These are phyloP conservation scores for Oreortyx pictus DNA, from an alignment of 2,797 vertebrate species.

Conservation along the genomic window DNA sequence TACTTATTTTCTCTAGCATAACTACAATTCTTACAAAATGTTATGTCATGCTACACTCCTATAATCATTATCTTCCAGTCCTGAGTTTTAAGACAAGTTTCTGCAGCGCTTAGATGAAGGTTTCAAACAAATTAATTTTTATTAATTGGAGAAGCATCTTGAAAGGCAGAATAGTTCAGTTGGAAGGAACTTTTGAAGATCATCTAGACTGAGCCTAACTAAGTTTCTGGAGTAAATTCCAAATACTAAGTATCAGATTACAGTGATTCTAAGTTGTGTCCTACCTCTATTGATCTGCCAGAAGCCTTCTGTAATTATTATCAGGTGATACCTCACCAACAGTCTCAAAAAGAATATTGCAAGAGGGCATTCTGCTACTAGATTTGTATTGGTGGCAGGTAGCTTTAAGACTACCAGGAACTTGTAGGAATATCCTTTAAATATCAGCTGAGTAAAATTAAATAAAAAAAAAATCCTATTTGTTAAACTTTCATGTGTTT, in stretches of 20 bases:
- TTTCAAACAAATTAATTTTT: neutral
- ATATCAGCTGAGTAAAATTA: neutral
- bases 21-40: neutral
- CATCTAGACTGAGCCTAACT: neutral
- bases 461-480: neutral
- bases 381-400: neutral
- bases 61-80: neutral
- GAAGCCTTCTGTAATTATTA: neutral
- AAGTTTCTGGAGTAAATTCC: neutral
- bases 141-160: neutral
- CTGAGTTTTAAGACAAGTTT: neutral
- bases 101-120: neutral
- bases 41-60: neutral
- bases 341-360: neutral
- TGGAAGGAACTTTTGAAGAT: neutral
- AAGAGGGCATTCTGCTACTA: neutral
- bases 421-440: neutral
- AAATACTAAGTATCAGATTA: neutral
- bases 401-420: neutral
- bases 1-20: neutral
- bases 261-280: neutral
- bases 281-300: neutral
- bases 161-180: neutral
- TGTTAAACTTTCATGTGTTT: neutral
- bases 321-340: neutral